Evolutionary conservation across 2,888 invertebrate genomes (phyloP).

Genomic region (Petrophora chlorosata): DNA sequence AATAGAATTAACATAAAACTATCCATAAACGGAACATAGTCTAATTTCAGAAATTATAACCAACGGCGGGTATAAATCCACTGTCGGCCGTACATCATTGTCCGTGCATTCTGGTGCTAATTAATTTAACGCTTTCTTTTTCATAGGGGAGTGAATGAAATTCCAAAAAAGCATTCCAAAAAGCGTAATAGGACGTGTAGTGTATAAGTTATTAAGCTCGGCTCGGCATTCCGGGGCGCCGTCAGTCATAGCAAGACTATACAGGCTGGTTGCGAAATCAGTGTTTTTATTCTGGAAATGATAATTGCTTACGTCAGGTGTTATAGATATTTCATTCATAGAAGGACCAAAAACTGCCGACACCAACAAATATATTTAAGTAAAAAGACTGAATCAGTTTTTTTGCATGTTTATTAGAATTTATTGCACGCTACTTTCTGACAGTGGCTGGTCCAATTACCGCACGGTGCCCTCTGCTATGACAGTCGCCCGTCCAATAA

Average conservation of each 20-base stretch:
- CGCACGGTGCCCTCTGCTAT: too few species aligned
- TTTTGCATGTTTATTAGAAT: too few species aligned
- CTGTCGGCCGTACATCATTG: slow-evolving; percentile 62
- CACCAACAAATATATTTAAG: too few species aligned
- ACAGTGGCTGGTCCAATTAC: too few species aligned
- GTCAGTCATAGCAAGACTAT: slow-evolving; percentile 51
- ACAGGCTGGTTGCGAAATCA: slow-evolving; percentile 28
- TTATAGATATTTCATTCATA: not conserved
- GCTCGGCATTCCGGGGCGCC: slow-evolving; percentile 64
- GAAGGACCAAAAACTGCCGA: too few species aligned
- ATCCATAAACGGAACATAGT: too few species aligned
- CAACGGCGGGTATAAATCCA: slow-evolving; percentile 50
- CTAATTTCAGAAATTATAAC: slow-evolving; percentile 14
- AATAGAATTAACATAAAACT: too few species aligned
- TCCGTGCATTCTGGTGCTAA: slow-evolving; percentile 66
- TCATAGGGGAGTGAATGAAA: slow-evolving; percentile 72
- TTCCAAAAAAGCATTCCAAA: too few species aligned
- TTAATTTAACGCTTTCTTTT: slow-evolving; percentile 75
- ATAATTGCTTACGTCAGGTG: not conserved
- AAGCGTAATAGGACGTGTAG: slow-evolving; percentile 70
- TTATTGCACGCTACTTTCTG: too few species aligned
- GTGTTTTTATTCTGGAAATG: too few species aligned
- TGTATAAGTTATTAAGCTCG: slow-evolving; percentile 69
- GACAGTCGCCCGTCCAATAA: too few species aligned
- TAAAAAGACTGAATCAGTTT: too few species aligned